Base-by-base conservation (phyloP, 1,140 invertebrate species). In the Drosophila ironensis region DNA sequence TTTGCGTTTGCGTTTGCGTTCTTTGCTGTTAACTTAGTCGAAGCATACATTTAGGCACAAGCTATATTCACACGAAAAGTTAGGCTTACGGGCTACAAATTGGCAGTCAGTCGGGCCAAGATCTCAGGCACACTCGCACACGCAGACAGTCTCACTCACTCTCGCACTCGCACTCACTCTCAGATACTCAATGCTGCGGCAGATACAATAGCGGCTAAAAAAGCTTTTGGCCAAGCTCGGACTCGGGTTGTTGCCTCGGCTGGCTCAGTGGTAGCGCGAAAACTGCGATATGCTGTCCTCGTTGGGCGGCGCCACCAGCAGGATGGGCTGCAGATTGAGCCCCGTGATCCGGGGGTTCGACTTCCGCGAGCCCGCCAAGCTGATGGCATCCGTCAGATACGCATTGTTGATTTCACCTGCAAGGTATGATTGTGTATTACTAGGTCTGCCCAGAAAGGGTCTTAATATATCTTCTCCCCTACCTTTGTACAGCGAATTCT, bases 341-440 rank as follows among this genome's bases (percentile, higher is more conserved):
- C 80, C 80, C 4, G 74, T 80, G 25, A 86, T 72, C 11, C 84
- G 80, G 1, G 80, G 75, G 40, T 86, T 87, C 0, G 96, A 97
- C 88, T 97, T 97, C 45, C 96, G 91, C 0, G 96, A 97, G 0
- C 95, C 95, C 4, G 94, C 93, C 12, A 96, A 92, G 35, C 95
- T 96, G 51, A 95, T 94, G 2, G 93, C 94, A 89, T 97, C 96
- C 1, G 92, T 93, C 41, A 97, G 93, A 87, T 95, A 97, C 2
- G 93, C 95, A 64, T 94, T 94, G 90, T 97, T 97, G 45, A 97
- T 94, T 92, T 97, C 96, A 61, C 96, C 96, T 97, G 88, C 1
- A 3, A 25, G 3, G 5, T 1, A 2, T 11, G 4, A 35, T 25
- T 22, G 20, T 22, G 20, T 3, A 22, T 22, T 5, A 22, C 20